These are phyloP conservation scores for Fopius arisanus DNA, from an alignment of 1,140 invertebrate species.

Conservation along the genomic window DNA sequence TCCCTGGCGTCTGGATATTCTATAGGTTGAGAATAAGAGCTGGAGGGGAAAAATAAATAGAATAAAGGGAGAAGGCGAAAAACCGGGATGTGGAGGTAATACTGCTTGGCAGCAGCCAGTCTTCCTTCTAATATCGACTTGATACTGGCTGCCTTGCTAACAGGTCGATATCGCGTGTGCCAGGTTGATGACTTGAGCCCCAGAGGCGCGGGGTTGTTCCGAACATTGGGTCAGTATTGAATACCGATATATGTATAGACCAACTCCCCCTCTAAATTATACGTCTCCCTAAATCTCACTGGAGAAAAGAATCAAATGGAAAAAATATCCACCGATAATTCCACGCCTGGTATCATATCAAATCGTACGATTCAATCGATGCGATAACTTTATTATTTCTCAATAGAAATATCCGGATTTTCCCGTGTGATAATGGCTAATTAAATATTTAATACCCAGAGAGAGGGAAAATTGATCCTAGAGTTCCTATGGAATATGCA, in stretches of 20 bases:
- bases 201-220: slow-evolving; percentile 17
- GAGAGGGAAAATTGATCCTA: neutral
- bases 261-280: neutral
- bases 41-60: neutral
- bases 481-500: neutral
- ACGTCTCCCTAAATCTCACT: slow-evolving; percentile 7
- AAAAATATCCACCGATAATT: slow-evolving; percentile 9
- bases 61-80: neutral
- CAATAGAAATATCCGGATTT: neutral
- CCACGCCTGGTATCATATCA: too few species aligned
- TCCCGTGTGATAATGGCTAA: neutral
- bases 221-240: slow-evolving; percentile 25
- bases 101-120: neutral
- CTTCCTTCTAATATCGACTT: slow-evolving; percentile 31
- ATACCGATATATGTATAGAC: slow-evolving; percentile 14
- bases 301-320: neutral
- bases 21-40: neutral
- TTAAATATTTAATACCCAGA: neutral
- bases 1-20: neutral
- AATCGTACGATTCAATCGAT: too few species aligned
- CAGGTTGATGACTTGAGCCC: slow-evolving; percentile 30
- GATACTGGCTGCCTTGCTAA: slow-evolving; percentile 29
- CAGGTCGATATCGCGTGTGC: slow-evolving; percentile 34
- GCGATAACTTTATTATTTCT: too few species aligned
- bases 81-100: neutral